phyloP scores from a whole-genome alignment of 2,797 vertebrate species.

The Coreius guichenoti region DNA sequence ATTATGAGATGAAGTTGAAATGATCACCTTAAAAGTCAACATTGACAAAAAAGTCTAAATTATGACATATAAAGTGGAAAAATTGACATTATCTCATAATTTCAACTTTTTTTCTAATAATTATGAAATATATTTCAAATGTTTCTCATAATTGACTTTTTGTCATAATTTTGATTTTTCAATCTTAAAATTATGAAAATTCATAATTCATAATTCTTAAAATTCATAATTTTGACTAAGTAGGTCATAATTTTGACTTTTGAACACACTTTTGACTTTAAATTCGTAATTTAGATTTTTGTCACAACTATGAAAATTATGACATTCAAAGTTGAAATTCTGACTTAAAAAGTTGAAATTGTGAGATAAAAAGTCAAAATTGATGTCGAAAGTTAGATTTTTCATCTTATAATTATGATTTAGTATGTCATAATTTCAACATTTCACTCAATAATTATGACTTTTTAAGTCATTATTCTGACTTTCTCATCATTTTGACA shows the following conservation, averaged over 20 bases:
- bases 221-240: too few relatives aligned
- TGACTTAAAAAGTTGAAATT: too few relatives aligned
- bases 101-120: not conserved
- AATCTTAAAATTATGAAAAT: too few relatives aligned
- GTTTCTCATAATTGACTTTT: too few relatives aligned
- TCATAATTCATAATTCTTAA: too few relatives aligned
- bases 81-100: too few relatives aligned
- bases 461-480: not conserved
- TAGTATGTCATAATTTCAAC: not conserved
- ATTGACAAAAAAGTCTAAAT: not conserved
- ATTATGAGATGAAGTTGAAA: not conserved
- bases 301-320: not conserved
- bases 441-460: too few relatives aligned
- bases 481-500: not conserved
- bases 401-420: not conserved
- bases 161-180: not conserved
- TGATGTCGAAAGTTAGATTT: not conserved
- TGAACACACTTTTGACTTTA: not conserved
- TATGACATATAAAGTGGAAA: too few relatives aligned
- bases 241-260: not conserved
- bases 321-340: too few relatives aligned
- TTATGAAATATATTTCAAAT: too few relatives aligned
- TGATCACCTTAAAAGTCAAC: not conserved
- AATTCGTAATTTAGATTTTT: too few relatives aligned
- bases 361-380: too few relatives aligned